Percentiles rank a stretch among this genome's conserved stretches.
Evolutionary conservation across 2,888 invertebrate genomes (phyloP).

Genomic region (Boloria selene): DNA sequence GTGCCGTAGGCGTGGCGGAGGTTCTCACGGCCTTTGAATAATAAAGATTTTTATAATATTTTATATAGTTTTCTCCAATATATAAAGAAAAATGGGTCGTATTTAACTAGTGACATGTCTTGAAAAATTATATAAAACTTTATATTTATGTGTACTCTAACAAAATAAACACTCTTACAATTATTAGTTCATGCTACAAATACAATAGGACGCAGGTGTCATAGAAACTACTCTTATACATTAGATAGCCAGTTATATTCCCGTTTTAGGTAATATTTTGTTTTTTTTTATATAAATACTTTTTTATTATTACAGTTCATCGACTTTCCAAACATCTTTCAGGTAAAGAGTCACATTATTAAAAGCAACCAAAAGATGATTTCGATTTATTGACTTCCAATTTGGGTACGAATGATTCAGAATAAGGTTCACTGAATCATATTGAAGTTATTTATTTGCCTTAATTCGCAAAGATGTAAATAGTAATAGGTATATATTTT

Average conservation of each 20-base stretch:
- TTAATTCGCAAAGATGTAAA: too few species aligned
- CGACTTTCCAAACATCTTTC: neutral
- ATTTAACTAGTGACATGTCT: too few species aligned
- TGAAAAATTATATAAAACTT: too few species aligned
- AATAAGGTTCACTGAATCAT: too few species aligned
- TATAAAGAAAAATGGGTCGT: neutral
- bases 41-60: conserved; percentile 40
- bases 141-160: neutral
- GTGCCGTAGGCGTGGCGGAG: conserved; percentile 41
- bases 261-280: conserved; percentile 8
- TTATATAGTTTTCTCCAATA: conserved; percentile 25
- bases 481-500: too few species aligned
- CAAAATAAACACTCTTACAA: neutral
- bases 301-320: neutral
- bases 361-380: too few species aligned
- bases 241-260: conserved; percentile 8
- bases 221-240: neutral
- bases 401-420: too few species aligned
- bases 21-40: conserved; percentile 46
- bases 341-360: too few species aligned
- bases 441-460: too few species aligned
- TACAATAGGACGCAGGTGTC: too few species aligned
- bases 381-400: too few species aligned
- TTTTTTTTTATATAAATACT: neutral
- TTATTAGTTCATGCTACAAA: too few species aligned